phyloP scores from a whole-genome alignment of 2,888 invertebrate species.

The Tenthredo livida region DNA sequence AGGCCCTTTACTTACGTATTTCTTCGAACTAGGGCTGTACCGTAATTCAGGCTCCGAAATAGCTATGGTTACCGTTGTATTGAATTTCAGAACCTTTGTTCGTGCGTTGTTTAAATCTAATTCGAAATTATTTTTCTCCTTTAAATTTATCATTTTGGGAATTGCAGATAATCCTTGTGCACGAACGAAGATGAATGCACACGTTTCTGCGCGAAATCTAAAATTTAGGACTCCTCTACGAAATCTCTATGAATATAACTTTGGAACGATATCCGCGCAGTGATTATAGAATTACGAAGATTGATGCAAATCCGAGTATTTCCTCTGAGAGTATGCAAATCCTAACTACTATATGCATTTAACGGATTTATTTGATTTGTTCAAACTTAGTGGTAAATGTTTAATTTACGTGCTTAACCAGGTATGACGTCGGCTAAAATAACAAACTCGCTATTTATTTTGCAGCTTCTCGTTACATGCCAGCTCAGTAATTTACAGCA shows the following conservation, averaged over 20 bases:
- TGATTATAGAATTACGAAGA: background rate
- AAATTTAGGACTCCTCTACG: background rate
- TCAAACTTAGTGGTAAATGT: constrained; percentile 13
- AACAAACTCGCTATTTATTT: constrained; percentile 42
- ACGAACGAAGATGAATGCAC: background rate
- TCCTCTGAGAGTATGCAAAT: background rate
- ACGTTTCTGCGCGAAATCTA: background rate
- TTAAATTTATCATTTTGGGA: background rate
- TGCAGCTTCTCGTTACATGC: constrained; percentile 4
- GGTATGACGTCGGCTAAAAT: constrained; percentile 29
- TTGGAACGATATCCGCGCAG: background rate
- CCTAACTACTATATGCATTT: background rate
- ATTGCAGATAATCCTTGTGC: background rate
- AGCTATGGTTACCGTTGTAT: background rate
- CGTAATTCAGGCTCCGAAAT: background rate
- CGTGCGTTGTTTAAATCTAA: background rate
- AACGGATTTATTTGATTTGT: background rate
- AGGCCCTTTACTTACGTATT: background rate
- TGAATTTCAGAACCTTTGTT: background rate
- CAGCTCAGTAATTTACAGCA: constrained; percentile 24
- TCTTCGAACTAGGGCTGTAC: background rate
- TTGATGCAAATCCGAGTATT: background rate
- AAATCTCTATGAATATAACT: background rate
- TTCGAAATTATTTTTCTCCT: background rate
- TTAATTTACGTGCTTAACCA: constrained; percentile 41